Base-by-base conservation (phyloP, 2,888 invertebrate species). In the Dryobotodes eremita region DNA sequence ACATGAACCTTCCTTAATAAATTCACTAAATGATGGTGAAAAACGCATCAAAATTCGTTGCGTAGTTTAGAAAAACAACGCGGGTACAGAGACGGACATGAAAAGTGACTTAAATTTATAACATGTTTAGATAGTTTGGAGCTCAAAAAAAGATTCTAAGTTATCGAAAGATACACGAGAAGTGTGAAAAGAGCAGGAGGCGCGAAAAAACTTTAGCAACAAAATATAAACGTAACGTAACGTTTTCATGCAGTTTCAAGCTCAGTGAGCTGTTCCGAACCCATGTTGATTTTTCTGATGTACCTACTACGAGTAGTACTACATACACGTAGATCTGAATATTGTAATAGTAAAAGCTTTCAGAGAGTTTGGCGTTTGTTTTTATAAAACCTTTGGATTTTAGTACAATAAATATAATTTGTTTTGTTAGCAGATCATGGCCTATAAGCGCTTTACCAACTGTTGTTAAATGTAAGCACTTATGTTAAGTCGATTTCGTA, bases 181-280 rank as follows among this genome's bases (percentile, higher is more conserved):
- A 68, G 31, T 79, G 57, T 73, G 23, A 53, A 80, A 59, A 61
- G 17, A 65, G 46, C 46, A 26, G 11, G 26, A 62, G 11, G 26
- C 17, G 42, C 70, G 61, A 62, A 83, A 73, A 73, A 57, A 62
- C 42, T 73, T 78, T 59, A 42, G 50, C 62, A 46, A 46, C 23
- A 57, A 79, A 55, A 31, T 50, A 17, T 4, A n/a, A 10, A 57
- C 5, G n/a, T 57, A 31, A 31, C 1, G 15, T 50, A 61, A 46
- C 42, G 36, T 71, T 68, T 57, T 26, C 17, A 68, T 57, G 15
- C 64, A 85, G 76, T 61, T 85, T 81, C 74, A 36, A 59, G 64
- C 64, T 82, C 77, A 81, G 17, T 85, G 73, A 48, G n/a, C 17
- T 20, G 26, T 46, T 55, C 5, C 20, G 26, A 48, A 66, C 50